Conservation (phyloP, 2,888 invertebrate genomes). For the Proisotoma minuta region DNA sequence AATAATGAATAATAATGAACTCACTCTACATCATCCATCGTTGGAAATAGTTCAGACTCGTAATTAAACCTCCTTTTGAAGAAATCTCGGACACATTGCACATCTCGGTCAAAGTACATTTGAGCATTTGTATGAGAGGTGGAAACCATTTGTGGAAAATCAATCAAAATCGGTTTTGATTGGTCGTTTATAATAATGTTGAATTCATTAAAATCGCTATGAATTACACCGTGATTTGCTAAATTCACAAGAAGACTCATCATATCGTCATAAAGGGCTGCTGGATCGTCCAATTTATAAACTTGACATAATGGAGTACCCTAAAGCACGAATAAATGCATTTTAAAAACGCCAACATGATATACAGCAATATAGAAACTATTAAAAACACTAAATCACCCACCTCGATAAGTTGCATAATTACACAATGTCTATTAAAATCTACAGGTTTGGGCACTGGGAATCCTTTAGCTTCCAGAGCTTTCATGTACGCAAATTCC, state of each 20-base stretch:
- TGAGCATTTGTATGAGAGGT: slow-evolving; percentile 87
- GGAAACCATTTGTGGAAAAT: slow-evolving; percentile 99
- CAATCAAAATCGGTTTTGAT: slow-evolving; percentile 80
- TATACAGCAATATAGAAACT: background rate
- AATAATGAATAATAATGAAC: slow-evolving; percentile 44
- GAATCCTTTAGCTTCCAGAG: slow-evolving; percentile 80
- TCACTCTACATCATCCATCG: slow-evolving; percentile 64
- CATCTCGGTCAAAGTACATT: slow-evolving; percentile 90
- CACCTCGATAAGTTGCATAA: slow-evolving; percentile 85
- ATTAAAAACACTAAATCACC: background rate
- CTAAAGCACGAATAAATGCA: slow-evolving; percentile 17
- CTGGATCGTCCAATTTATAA: slow-evolving; percentile 63
- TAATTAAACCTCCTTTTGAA: slow-evolving; percentile 84
- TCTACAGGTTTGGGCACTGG: slow-evolving; percentile 94
- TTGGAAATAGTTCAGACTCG: slow-evolving; percentile 76
- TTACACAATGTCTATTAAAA: slow-evolving; percentile 86
- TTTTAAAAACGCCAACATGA: too few species aligned
- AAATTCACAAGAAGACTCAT: slow-evolving; percentile 88
- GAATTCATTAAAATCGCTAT: slow-evolving; percentile 99
- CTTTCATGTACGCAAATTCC: slow-evolving; percentile 97
- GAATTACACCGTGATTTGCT: slow-evolving; percentile 93
- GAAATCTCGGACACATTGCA: slow-evolving; percentile 82
- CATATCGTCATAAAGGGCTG: slow-evolving; percentile 80
- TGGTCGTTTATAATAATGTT: slow-evolving; percentile 85
- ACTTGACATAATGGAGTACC: slow-evolving; percentile 54